A percentile compares a stretch with the other conserved stretches of the same genome.
phyloP scores from a whole-genome alignment of 2,888 invertebrate genomes.

The Habrosyne pyritoides region DNA sequence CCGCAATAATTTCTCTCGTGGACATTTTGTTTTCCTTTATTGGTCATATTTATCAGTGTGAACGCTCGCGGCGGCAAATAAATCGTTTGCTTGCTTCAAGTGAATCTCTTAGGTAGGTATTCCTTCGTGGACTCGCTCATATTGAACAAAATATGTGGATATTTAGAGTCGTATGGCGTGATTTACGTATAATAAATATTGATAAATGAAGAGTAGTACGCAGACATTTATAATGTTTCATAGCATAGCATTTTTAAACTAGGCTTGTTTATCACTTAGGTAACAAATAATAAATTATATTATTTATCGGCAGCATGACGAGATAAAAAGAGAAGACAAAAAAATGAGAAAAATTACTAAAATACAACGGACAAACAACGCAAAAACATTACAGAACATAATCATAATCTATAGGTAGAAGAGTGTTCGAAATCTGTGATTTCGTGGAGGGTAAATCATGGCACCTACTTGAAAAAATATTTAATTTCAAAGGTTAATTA shows the following conservation, averaged over 20 bases:
- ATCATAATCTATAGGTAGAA: too few species aligned
- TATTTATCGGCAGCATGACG: too few species aligned
- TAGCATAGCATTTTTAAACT: background rate
- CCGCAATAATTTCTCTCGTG: slow-evolving; percentile 67
- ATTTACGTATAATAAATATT: background rate
- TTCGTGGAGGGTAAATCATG: too few species aligned
- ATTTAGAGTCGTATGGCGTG: background rate
- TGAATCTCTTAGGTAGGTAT: slow-evolving; percentile 47
- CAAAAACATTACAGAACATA: too few species aligned
- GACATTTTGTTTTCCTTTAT: slow-evolving; percentile 76
- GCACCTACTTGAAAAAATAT: too few species aligned
- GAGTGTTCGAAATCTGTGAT: too few species aligned
- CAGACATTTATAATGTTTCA: background rate
- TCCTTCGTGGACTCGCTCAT: slow-evolving; percentile 30
- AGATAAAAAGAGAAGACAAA: too few species aligned
- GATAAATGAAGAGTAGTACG: background rate
- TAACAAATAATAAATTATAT: too few species aligned
- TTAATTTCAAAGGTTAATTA: too few species aligned
- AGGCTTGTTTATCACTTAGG: background rate
- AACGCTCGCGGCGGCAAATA: slow-evolving; percentile 60
- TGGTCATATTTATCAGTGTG: slow-evolving; percentile 73
- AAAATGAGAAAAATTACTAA: too few species aligned
- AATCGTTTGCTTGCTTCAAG: slow-evolving; percentile 61
- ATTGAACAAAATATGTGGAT: slow-evolving; percentile 5
- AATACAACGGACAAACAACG: too few species aligned